A percentile compares a stretch with the other conserved stretches of the same genome.
phyloP scores from a whole-genome alignment of 1,140 invertebrate genomes.

The Mycetomoellerius zeteki region DNA sequence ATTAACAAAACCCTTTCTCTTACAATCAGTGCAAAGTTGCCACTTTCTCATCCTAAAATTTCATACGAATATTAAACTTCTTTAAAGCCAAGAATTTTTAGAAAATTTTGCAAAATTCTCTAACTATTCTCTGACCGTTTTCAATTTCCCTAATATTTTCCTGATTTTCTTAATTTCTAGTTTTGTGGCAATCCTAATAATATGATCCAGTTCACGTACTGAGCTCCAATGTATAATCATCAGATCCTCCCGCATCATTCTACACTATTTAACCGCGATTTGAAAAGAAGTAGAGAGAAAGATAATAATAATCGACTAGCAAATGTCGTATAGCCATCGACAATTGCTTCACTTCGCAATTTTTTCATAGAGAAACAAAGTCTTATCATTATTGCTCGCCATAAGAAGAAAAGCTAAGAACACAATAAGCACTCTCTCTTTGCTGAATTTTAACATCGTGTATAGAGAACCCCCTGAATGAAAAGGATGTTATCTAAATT shows the following conservation, averaged over 20 bases:
- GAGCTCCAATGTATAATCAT: background rate
- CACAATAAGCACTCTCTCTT: slow-evolving; percentile 34
- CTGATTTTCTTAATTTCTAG: background rate
- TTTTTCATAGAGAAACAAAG: background rate
- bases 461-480: background rate
- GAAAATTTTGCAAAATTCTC: too few species aligned
- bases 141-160: too few species aligned
- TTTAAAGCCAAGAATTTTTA: too few species aligned
- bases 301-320: background rate
- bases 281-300: background rate
- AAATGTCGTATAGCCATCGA: background rate
- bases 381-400: background rate
- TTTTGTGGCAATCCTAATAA: too few species aligned
- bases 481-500: slow-evolving; percentile 1
- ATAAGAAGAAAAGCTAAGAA: slow-evolving; percentile 11
- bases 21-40: too few species aligned
- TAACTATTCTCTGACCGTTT: too few species aligned
- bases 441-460: background rate
- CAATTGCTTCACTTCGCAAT: background rate
- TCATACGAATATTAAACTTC: too few species aligned
- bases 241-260: background rate
- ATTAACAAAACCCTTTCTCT: too few species aligned
- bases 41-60: too few species aligned
- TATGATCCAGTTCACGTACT: background rate
- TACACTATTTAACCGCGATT: background rate